Conservation (phyloP, 2,797 vertebrate genomes). For the Myotis planiceps region DNA sequence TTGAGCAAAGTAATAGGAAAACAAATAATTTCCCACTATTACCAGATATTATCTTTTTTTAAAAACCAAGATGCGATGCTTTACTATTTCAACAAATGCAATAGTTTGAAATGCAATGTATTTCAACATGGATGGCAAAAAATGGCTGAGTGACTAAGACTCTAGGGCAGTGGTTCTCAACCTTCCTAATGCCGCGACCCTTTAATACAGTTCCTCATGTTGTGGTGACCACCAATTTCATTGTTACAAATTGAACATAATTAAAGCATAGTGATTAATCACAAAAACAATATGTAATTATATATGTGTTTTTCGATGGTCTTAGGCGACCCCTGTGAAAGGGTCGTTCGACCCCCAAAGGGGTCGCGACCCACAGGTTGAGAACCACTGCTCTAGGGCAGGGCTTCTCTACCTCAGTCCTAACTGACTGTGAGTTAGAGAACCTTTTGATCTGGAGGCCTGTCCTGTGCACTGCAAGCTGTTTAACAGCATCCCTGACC, state of each 20-base stretch:
- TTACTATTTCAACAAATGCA: neutral
- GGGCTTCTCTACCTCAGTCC: neutral
- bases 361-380: too few species aligned
- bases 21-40: constrained; percentile 50
- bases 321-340: too few species aligned
- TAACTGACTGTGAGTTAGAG: neutral
- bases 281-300: too few species aligned
- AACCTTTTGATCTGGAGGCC: neutral
- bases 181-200: neutral
- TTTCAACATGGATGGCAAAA: constrained; percentile 37
- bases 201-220: too few species aligned
- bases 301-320: too few species aligned
- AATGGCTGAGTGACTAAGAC: neutral
- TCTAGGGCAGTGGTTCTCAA: neutral
- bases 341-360: too few species aligned
- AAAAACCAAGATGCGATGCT: constrained; percentile 20
- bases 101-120: constrained; percentile 14
- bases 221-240: too few species aligned
- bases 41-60: constrained; percentile 14
- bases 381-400: neutral
- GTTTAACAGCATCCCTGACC: neutral
- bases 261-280: too few species aligned
- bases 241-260: too few species aligned
- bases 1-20: constrained; percentile 58
- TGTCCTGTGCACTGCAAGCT: neutral